Percentiles rank a stretch among this genome's conserved stretches.
Evolutionary conservation across 2,797 vertebrate genomes (phyloP).

Genomic region (Falco cherrug): DNA sequence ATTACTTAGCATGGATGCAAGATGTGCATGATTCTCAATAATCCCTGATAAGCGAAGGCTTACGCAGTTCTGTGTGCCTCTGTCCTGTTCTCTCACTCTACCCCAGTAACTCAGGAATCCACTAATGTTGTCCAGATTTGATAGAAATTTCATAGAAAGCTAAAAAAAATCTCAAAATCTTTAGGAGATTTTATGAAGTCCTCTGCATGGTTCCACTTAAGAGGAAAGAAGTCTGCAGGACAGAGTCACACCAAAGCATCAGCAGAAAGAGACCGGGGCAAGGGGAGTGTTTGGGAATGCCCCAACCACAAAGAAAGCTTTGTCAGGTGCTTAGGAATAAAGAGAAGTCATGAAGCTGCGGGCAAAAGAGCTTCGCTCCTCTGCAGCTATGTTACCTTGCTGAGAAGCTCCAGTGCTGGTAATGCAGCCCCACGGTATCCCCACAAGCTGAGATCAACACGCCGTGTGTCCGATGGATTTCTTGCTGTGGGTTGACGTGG

Average conservation of each 20-base stretch:
- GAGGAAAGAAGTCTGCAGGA: not conserved
- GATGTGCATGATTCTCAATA: not conserved
- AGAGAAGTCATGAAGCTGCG: not conserved
- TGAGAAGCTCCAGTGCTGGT: not conserved
- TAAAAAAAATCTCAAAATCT: not conserved
- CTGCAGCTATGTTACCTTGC: not conserved
- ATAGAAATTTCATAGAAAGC: not conserved
- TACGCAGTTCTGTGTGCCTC: not conserved
- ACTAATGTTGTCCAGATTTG: not conserved
- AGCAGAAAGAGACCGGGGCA: too few species aligned
- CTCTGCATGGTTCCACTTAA: not conserved
- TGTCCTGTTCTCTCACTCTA: not conserved
- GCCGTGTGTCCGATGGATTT: not conserved
- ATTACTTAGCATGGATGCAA: not conserved
- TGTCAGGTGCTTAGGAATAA: not conserved
- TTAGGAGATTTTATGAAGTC: not conserved
- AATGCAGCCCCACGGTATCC: accelerated
- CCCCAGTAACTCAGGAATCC: not conserved
- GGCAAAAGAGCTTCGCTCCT: not conserved
- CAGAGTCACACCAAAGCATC: not conserved
- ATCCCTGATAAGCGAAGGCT: not conserved
- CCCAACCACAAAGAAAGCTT: not conserved
- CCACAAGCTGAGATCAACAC: not conserved
- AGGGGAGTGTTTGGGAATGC: not conserved
- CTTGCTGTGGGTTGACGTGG: not conserved